A percentile compares a stretch with the other conserved stretches of the same genome.
Conservation (phyloP, 35 echinoderm and acorn worm species). For the Apostichopus japonicus region DNA sequence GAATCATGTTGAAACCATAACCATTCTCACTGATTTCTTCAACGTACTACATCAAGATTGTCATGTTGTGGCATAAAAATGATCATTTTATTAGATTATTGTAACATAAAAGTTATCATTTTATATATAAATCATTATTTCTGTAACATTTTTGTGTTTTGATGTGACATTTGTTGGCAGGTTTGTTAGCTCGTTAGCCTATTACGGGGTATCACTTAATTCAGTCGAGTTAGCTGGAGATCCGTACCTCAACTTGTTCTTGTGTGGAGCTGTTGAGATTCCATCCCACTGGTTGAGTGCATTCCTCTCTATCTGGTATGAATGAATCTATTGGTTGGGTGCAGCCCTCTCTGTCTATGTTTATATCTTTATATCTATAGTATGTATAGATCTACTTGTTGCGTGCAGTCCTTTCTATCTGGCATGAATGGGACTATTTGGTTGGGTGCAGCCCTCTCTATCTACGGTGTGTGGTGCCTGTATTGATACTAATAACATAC, state of each 20-base stretch:
- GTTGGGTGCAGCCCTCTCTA: too few relatives aligned
- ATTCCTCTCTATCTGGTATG: neutral
- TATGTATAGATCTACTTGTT: too few relatives aligned
- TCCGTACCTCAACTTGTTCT: constrained; percentile 40
- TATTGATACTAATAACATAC: neutral
- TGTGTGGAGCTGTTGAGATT: constrained; percentile 38
- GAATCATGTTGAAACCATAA: too few relatives aligned
- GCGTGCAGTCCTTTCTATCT: too few relatives aligned
- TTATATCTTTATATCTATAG: neutral
- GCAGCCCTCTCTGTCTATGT: too few relatives aligned
- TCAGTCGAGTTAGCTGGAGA: constrained; percentile 20
- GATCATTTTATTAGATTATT: too few relatives aligned
- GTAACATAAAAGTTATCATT: too few relatives aligned
- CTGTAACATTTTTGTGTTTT: neutral
- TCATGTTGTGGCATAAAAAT: too few relatives aligned
- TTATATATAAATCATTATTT: neutral
- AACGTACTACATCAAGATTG: too few relatives aligned
- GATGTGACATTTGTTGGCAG: neutral
- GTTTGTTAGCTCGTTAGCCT: constrained; percentile 19
- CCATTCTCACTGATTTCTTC: too few relatives aligned
- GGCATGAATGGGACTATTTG: too few relatives aligned
- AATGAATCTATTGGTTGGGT: too few relatives aligned
- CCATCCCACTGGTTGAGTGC: neutral
- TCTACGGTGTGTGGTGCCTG: neutral
- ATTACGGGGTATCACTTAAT: constrained; percentile 35